These are phyloP conservation scores for Phoenicopterus ruber DNA, from an alignment of 2,113 vertebrate genomes.

Conservation along the genomic window DNA sequence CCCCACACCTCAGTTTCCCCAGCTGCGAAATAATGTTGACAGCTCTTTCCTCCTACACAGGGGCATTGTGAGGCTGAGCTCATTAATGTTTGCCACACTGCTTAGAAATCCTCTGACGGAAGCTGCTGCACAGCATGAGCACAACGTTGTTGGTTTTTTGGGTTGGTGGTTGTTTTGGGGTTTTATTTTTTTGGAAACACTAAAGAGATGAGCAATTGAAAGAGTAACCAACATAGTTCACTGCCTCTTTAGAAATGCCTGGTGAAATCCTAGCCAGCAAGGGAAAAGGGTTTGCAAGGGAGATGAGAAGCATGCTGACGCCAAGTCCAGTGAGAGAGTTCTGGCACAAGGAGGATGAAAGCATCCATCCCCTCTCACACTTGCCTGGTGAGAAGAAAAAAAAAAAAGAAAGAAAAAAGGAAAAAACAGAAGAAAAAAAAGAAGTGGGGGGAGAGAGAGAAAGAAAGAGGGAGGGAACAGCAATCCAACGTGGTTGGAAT, in stretches of 20 bases:
- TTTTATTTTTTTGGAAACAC: background rate
- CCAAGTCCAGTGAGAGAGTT: background rate
- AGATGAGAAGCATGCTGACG: background rate
- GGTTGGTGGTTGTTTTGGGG: background rate
- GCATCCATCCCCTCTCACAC: background rate
- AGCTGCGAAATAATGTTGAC: background rate
- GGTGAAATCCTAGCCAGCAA: background rate
- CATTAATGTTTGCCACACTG: background rate
- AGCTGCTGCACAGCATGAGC: background rate
- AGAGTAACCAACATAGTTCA: background rate
- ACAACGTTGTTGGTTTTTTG: background rate
- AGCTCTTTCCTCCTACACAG: background rate
- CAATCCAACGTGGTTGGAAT: background rate
- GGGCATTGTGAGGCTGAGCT: background rate
- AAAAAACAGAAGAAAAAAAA: background rate
- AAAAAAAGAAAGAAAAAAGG: background rate
- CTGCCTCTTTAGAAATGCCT: constrained; percentile 26
- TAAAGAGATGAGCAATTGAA: constrained; percentile 30
- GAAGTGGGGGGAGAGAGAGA: background rate
- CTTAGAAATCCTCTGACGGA: background rate
- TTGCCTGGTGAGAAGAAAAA: background rate
- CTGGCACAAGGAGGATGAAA: background rate
- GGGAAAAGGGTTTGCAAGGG: background rate
- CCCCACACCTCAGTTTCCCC: background rate
- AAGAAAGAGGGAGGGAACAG: background rate